Percentiles rank a stretch among this genome's conserved stretches.
Conservation (phyloP, 2,888 invertebrate genomes). For the Disparrhopalites patrizii region DNA sequence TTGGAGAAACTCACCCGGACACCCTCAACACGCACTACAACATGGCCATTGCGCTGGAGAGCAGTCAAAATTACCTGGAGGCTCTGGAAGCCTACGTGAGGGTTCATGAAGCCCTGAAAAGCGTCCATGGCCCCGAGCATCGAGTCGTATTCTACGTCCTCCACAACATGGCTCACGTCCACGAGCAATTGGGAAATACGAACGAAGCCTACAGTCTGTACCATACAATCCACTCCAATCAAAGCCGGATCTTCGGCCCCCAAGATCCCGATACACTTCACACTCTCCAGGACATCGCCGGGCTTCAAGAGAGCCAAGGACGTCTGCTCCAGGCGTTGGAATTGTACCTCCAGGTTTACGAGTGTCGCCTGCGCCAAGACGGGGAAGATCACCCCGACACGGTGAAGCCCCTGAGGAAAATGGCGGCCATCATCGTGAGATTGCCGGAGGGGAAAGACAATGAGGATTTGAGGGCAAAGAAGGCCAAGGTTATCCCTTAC, state of each 20-base stretch:
- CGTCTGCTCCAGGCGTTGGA: not conserved
- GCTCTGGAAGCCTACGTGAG: not conserved
- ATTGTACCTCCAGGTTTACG: not conserved
- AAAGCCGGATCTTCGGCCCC: not conserved
- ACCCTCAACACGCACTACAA: not conserved
- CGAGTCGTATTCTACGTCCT: not conserved
- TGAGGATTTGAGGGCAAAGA: no score
- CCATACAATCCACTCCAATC: not conserved
- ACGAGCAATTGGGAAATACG: not conserved
- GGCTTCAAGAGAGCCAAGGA: not conserved
- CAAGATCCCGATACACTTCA: not conserved
- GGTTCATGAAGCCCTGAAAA: not conserved
- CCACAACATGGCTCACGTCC: not conserved
- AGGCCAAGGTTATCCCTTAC: no score
- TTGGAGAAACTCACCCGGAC: not conserved
- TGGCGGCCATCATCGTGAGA: not conserved
- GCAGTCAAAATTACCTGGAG: not conserved
- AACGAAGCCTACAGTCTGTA: not conserved
- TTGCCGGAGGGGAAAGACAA: no score
- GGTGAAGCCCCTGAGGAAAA: not conserved
- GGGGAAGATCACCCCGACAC: not conserved
- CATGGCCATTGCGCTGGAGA: conserved; percentile 1
- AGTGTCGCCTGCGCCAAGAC: not conserved
- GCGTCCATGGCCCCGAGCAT: not conserved
- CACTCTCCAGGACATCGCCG: not conserved